Evolutionary conservation across 2,113 vertebrate genomes (phyloP).

Genomic region (Clarias macrocephalus): DNA sequence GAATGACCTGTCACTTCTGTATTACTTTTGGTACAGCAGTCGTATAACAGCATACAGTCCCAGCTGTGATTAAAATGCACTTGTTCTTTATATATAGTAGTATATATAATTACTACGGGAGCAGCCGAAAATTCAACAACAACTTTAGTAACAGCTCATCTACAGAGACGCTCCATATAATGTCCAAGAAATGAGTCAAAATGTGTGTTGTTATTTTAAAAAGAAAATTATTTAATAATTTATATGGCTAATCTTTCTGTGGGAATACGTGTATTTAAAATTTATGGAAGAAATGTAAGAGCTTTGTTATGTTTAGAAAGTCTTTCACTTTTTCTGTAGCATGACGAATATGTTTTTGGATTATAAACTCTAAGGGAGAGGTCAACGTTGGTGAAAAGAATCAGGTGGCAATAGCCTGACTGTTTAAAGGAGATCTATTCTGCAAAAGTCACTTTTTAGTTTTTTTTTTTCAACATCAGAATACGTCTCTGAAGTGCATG

Average conservation of each 20-base stretch:
- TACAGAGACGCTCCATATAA: neutral
- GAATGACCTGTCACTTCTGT: no score
- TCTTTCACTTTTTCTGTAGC: neutral
- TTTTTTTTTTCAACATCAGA: no score
- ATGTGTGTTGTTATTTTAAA: neutral
- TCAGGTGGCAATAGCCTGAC: no score
- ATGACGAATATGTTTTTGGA: neutral
- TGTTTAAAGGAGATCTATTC: no score
- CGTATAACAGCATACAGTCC: neutral
- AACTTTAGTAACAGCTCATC: neutral
- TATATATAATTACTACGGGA: neutral
- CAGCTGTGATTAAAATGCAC: neutral
- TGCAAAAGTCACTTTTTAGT: no score
- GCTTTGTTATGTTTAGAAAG: neutral
- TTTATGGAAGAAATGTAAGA: neutral
- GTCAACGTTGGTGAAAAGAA: neutral
- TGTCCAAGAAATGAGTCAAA: neutral
- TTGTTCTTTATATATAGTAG: neutral
- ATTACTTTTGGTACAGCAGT: no score
- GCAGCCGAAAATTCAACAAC: no score
- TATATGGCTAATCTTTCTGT: neutral
- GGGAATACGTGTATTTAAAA: neutral
- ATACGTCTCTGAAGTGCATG: no score
- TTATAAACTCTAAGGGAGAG: neutral
- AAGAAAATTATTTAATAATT: neutral